phyloP scores from a whole-genome alignment of 2,888 invertebrate species.

The Tethea ocularis region DNA sequence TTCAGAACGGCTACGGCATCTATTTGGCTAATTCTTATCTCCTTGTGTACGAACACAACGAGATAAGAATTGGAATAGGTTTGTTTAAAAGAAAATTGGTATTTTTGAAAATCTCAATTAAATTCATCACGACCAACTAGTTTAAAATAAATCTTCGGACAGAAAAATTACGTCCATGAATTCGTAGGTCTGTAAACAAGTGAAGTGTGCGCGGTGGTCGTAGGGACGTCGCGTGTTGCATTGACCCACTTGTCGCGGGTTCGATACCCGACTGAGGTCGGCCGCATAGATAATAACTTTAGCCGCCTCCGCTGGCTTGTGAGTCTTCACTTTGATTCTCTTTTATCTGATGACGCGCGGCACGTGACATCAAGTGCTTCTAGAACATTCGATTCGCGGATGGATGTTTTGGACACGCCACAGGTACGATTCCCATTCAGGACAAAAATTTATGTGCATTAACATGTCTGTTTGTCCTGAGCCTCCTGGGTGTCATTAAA shows the following conservation, averaged over 20 bases:
- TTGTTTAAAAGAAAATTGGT: too few relatives aligned
- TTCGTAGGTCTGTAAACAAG: constrained; percentile 35
- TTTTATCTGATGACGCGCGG: constrained; percentile 44
- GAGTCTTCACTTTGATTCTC: constrained; percentile 53
- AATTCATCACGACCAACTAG: too few relatives aligned
- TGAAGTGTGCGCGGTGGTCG: constrained; percentile 43
- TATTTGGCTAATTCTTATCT: too few relatives aligned
- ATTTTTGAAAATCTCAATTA: too few relatives aligned
- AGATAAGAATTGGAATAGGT: too few relatives aligned
- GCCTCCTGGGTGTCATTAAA: too few relatives aligned
- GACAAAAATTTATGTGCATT: too few relatives aligned
- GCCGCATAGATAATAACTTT: constrained; percentile 66
- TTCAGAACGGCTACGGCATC: too few relatives aligned
- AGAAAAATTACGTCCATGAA: constrained; percentile 39
- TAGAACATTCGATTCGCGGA: constrained; percentile 14
- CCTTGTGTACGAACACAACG: too few relatives aligned
- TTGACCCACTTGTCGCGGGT: constrained; percentile 75
- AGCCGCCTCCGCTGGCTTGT: constrained; percentile 49
- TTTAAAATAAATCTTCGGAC: neutral
- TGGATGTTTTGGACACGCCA: too few relatives aligned
- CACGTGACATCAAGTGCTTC: constrained; percentile 21
- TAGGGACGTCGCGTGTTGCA: constrained; percentile 69
- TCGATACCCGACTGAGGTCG: constrained; percentile 76
- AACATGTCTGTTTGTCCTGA: too few relatives aligned
- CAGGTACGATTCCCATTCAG: too few relatives aligned